Conservation (phyloP, 2,888 invertebrate genomes). For the Glyphotaelius pellucidus region DNA sequence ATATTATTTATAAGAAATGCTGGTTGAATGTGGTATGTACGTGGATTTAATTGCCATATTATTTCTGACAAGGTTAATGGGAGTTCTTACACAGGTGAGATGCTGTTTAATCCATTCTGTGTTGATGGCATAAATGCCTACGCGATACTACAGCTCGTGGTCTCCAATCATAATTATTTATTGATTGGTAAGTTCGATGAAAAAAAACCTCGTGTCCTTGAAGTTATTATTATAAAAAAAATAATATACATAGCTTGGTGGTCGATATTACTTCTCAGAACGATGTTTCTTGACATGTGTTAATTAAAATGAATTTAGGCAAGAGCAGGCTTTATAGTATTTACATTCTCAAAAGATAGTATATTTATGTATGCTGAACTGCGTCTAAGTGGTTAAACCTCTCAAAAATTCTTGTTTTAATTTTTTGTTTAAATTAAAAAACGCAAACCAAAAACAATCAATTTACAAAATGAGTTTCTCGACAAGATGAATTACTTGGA, state of each 20-base stretch:
- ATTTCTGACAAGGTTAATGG: conserved; percentile 55
- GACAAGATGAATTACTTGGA: conserved; percentile 4
- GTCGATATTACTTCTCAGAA: background rate
- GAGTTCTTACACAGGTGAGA: background rate
- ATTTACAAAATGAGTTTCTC: background rate
- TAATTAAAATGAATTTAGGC: background rate
- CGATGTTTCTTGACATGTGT: background rate
- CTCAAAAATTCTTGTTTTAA: background rate
- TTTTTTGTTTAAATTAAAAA: background rate
- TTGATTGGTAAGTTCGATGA: background rate
- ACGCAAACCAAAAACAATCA: background rate
- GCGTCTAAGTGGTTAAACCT: background rate
- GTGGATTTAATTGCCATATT: conserved; percentile 42
- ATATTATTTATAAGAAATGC: background rate
- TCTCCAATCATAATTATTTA: conserved; percentile 2
- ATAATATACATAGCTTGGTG: background rate
- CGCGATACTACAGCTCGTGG: background rate
- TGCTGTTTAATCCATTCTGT: conserved; percentile 13
- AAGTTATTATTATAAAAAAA: background rate
- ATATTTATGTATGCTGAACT: background rate
- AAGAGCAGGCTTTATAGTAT: background rate
- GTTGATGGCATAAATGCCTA: conserved; percentile 24
- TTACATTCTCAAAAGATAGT: background rate
- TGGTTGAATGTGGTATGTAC: background rate
- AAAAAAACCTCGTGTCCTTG: background rate